A percentile compares a stretch with the other conserved stretches of the same genome.
These are phyloP conservation scores for Thaumetopoea pityocampa DNA, from an alignment of 1,140 invertebrate species.

Conservation along the genomic window DNA sequence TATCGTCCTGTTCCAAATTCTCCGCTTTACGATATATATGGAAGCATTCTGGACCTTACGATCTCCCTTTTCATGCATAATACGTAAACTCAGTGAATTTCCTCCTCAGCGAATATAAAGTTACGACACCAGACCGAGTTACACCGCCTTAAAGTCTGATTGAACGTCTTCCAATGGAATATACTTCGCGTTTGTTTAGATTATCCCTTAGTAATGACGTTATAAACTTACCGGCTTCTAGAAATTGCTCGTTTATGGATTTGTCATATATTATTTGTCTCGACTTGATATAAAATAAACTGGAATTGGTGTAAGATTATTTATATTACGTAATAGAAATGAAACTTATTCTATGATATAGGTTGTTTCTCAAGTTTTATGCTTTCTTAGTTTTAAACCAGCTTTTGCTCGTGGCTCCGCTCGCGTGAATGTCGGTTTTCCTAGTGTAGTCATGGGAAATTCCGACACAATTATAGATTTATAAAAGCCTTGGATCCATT, in stretches of 20 bases:
- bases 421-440: no score
- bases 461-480: no score
- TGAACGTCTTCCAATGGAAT: conserved; percentile 30
- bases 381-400: no score
- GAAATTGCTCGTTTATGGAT: conserved; percentile 13
- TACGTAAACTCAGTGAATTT: conserved; percentile 44
- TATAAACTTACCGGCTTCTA: conserved; percentile 16
- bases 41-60: conserved; percentile 41
- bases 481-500: no score
- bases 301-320: conserved; percentile 8
- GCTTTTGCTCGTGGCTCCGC: no score
- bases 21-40: conserved; percentile 18
- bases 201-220: conserved; percentile 25
- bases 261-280: conserved; percentile 17
- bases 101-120: conserved; percentile 57
- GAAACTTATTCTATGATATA: no score
- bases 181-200: conserved; percentile 35
- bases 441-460: no score
- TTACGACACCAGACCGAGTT: conserved; percentile 33
- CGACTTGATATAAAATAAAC: conserved; percentile 7
- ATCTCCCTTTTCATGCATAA: conserved; percentile 50
- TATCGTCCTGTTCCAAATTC: conserved; percentile 8
- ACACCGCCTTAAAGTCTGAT: conserved; percentile 39
- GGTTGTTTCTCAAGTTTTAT: no score
- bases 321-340: no score